These are phyloP conservation scores for Bombus sibiricus DNA, from an alignment of 1,140 invertebrate species.

Conservation along the genomic window DNA sequence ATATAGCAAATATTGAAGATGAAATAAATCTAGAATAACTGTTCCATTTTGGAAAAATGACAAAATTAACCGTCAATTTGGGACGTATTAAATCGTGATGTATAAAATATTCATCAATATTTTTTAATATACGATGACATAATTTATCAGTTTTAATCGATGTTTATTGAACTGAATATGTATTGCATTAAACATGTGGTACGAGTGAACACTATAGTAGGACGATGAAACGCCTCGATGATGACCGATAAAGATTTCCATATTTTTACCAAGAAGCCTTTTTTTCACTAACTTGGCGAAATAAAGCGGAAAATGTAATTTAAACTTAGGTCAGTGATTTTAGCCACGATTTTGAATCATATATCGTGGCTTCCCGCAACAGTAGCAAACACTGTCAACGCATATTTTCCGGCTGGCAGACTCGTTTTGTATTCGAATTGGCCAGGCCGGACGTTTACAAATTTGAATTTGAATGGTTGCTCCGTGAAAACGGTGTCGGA, in stretches of 20 bases:
- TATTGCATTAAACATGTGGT: neutral
- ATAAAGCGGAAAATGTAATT: neutral
- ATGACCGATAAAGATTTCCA: too few species aligned
- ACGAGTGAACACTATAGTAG: neutral
- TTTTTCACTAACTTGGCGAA: neutral
- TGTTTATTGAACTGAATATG: neutral
- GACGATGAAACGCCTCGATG: too few species aligned
- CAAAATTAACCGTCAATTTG: neutral
- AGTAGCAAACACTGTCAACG: constrained; percentile 27
- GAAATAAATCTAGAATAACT: neutral
- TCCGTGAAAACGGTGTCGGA: neutral
- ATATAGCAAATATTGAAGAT: neutral
- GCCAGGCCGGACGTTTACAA: constrained; percentile 3
- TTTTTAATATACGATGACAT: neutral
- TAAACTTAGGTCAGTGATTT: neutral
- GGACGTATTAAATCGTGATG: neutral
- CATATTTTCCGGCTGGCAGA: constrained; percentile 7
- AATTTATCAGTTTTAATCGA: neutral
- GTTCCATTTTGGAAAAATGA: too few species aligned
- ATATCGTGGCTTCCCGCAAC: neutral
- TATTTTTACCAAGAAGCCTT: neutral
- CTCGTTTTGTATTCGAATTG: constrained; percentile 30
- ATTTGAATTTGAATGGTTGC: constrained; percentile 34
- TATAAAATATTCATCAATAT: neutral
- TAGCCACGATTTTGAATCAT: neutral